These are phyloP conservation scores for Pecten maximus DNA, from an alignment of 2,888 invertebrate genomes.

Conservation along the genomic window DNA sequence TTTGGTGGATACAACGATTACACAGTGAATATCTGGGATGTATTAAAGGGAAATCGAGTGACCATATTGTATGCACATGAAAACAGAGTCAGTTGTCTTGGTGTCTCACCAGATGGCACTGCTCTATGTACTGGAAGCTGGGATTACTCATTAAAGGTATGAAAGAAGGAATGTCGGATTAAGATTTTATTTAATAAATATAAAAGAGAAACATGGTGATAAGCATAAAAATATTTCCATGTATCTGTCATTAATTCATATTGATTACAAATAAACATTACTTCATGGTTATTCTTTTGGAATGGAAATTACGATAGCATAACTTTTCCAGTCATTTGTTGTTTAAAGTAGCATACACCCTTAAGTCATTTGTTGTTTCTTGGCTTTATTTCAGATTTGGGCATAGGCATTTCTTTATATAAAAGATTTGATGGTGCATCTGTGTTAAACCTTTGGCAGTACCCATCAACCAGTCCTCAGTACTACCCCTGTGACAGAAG, in stretches of 20 bases:
- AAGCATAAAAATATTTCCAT: too few relatives aligned
- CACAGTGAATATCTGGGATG: constrained; percentile 99
- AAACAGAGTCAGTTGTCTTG: constrained; percentile 91
- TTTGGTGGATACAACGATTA: constrained; percentile 99
- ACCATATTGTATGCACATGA: constrained; percentile 97
- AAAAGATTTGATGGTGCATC: background rate
- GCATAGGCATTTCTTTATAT: background rate
- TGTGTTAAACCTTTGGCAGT: background rate
- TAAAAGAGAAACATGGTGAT: too few relatives aligned
- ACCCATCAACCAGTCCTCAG: background rate
- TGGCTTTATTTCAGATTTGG: background rate
- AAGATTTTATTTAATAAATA: too few relatives aligned
- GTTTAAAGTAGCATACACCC: background rate
- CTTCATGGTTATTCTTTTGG: too few relatives aligned
- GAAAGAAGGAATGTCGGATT: too few relatives aligned
- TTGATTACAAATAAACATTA: too few relatives aligned
- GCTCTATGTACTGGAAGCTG: constrained; percentile 98
- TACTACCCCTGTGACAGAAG: background rate
- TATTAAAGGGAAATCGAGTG: constrained; percentile 94
- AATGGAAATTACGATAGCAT: too few relatives aligned
- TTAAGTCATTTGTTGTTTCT: background rate
- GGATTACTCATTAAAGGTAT: constrained; percentile 94
- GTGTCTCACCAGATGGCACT: constrained; percentile 97
- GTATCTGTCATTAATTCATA: too few relatives aligned
- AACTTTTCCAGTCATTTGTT: too few relatives aligned